Conservation (phyloP, 2,888 invertebrate species). For the Drosophila falleni region DNA sequence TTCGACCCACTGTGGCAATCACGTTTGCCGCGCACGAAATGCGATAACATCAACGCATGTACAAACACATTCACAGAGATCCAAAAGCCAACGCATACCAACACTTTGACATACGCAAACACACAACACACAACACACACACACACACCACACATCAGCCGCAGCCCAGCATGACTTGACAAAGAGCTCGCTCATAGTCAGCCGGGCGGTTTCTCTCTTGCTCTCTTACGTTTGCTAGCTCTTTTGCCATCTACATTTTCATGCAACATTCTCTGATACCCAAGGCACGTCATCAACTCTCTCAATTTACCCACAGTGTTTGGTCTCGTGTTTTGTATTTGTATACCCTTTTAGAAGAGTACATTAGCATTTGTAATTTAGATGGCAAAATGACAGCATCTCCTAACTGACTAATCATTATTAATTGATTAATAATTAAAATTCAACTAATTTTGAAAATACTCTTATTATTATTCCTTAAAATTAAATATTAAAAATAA, state of each 20-base stretch:
- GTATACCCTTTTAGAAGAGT: constrained; percentile 20
- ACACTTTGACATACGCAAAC: constrained; percentile 20
- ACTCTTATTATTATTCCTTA: neutral
- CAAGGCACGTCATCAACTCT: constrained; percentile 52
- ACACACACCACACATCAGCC: constrained; percentile 28
- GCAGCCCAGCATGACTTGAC: constrained; percentile 58
- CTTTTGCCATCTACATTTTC: constrained; percentile 51
- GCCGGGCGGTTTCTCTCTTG: constrained; percentile 38
- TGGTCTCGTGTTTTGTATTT: constrained; percentile 50
- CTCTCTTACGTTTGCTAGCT: constrained; percentile 46
- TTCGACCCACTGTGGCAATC: constrained; percentile 67
- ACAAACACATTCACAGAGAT: constrained; percentile 33
- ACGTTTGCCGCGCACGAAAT: constrained; percentile 74
- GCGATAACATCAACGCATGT: constrained; percentile 67
- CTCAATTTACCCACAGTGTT: constrained; percentile 39
- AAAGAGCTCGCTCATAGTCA: constrained; percentile 37
- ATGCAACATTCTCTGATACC: constrained; percentile 35
- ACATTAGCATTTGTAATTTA: neutral
- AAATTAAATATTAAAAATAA: neutral
- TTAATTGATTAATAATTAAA: too few relatives aligned
- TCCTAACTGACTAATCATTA: neutral
- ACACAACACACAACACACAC: too few relatives aligned
- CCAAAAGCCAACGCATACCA: constrained; percentile 45
- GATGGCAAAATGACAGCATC: neutral
- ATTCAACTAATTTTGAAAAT: neutral